Evolutionary conservation across 2,113 vertebrate species (phyloP), one percentile per base, ranked within the genome.

Genomic region (Cygnus buccinator): DNA sequence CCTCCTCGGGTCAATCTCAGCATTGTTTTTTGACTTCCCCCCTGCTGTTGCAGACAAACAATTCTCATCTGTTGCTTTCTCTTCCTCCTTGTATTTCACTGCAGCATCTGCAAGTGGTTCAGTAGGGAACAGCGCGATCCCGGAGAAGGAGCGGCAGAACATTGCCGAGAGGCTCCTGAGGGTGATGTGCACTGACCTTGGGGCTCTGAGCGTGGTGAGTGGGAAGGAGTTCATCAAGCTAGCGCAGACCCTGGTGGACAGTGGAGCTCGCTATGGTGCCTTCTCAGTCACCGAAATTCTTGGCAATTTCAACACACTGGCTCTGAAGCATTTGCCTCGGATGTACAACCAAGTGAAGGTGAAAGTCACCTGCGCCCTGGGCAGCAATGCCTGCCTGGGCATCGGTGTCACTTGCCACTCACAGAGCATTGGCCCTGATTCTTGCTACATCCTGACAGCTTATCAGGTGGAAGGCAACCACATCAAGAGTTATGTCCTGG

Each of bases 321-420:
- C 99, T 0, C 98, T 99, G 91, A 99, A 99, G 90, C 99, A 99
- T 96, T 97, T 99, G 95, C 99, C 99, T 4, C 99, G 99, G 91
- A 99, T 99, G 99, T 99, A 99, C 98, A 99, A 99, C 98, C 99
- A 99, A 95, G 99, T 99, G 92, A 99, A 99, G 96, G 99, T 99
- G 80, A 99, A 99, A 90, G 99, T 99, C 94, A 99, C 99, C 5
- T 99, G 99, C 2, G 99, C 99, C 35, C 97, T 99, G 25, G 99
- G 99, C 93, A 99, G 99, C 96, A 99, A 99, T 0, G 98, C 99
- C 8, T 99, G 99, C n/a, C 97, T 99, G 9, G 99, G 99, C 88
- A 99, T 99, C 1, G 99, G 99, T 0, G 99, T 99, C 66, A 99
- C 99, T 41, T 99, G 99, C 95, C 99, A 99, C 98, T 99, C 99